Evolutionary conservation across 1,140 invertebrate genomes (phyloP), one percentile per base, ranked within the genome.

Genomic region (Papilio polyxenes): DNA sequence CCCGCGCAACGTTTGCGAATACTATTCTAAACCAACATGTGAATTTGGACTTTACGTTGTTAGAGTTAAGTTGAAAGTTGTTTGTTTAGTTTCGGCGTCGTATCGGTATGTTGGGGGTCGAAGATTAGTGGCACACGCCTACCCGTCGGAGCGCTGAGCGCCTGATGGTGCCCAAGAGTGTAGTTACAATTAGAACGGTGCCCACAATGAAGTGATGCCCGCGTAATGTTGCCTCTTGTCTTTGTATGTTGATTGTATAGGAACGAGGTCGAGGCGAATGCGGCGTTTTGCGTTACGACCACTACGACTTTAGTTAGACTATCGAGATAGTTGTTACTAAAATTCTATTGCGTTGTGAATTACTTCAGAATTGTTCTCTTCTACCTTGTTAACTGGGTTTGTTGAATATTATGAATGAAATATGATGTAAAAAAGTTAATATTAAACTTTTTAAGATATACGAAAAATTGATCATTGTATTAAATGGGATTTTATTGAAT

Each of bases 101-200:
- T 92, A 92, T 93, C 88, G 92, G 91, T 90, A 91, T 92, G 91
- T 92, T 89, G 88, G 88, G 92, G 92, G 92, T 93, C 92, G 93
- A 92, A 93, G 92, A 94, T 94, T 93, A 94, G 91, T 93, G 92
- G 92, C 89, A 85, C 90, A 92, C 92, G 93, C 93, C 92, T 93
- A 93, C 92, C 86, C 90, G 92, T 80, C 87, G 88, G 89, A 90
- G 91, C 93, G 92, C 92, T 94, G 93, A 94, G 92, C 91, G 92
- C 86, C 86, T 90, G 93, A 95, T 94, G 89, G 92, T 83, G 91
- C 94, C 94, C 94, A 87, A 88, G 94, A 94, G 94, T 94, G 92
- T 94, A 94, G 91, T 95, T 95, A 94, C 93, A 95, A 95, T 95
- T 94, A 94, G 94, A 93, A 86, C 89, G 89, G 91, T 92, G 91